These are phyloP conservation scores for Cactoblastis cactorum DNA, from an alignment of 2,888 invertebrate species.

Conservation along the genomic window DNA sequence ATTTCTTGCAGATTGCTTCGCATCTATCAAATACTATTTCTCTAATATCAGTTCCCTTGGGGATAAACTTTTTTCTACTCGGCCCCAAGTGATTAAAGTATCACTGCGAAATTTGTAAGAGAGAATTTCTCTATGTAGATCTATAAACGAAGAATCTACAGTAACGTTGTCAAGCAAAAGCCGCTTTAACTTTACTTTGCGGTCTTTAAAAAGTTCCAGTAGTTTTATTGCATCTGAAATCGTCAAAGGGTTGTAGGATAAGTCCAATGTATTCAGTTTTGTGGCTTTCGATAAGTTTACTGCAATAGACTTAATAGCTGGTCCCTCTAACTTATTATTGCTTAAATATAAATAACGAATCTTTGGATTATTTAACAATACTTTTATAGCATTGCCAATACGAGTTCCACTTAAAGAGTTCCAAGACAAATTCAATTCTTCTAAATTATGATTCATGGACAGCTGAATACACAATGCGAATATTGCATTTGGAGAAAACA, in stretches of 20 bases:
- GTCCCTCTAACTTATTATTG: slow-evolving; percentile 31
- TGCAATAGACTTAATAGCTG: slow-evolving; percentile 29
- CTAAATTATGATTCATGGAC: slow-evolving; percentile 14
- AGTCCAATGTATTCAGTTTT: slow-evolving; percentile 34
- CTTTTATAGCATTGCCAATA: slow-evolving; percentile 26
- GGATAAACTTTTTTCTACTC: slow-evolving; percentile 19
- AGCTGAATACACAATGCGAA: slow-evolving; percentile 25
- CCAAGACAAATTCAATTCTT: slow-evolving; percentile 37
- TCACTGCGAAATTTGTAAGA: slow-evolving; percentile 26
- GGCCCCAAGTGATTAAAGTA: slow-evolving; percentile 35
- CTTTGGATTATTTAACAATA: slow-evolving; percentile 25
- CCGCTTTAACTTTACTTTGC: slow-evolving; percentile 31
- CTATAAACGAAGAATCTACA: slow-evolving; percentile 37
- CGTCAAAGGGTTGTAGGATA: slow-evolving; percentile 44
- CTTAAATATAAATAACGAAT: slow-evolving; percentile 27
- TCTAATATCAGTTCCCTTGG: background rate
- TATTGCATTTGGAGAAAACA: slow-evolving; percentile 27
- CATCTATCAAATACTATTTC: slow-evolving; percentile 30
- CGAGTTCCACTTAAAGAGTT: slow-evolving; percentile 28
- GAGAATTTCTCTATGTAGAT: slow-evolving; percentile 25
- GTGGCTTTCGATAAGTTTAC: slow-evolving; percentile 26
- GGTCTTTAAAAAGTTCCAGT: slow-evolving; percentile 27
- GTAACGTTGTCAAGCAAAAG: slow-evolving; percentile 38
- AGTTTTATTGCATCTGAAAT: slow-evolving; percentile 35
- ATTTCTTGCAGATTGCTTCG: slow-evolving; percentile 32